These are phyloP conservation scores for Caenorhabditis tropicalis DNA, from an alignment of 1,140 invertebrate species.

Conservation along the genomic window DNA sequence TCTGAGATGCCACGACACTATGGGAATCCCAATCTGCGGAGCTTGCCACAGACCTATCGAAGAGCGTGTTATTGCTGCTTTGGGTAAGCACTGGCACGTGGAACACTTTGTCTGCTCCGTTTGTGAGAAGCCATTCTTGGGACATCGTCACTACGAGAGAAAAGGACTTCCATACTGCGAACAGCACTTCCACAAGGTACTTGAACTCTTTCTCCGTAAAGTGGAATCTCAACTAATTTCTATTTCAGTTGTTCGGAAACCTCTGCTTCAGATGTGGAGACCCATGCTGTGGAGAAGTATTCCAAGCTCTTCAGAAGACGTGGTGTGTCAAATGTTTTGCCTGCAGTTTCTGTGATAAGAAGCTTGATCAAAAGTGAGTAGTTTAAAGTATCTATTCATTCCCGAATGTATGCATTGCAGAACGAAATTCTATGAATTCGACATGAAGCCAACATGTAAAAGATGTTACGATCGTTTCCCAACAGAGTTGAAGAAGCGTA, in stretches of 20 bases:
- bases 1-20: constrained; percentile 96
- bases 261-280: constrained; percentile 98
- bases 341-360: constrained; percentile 95
- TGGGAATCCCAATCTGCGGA: constrained; percentile 93
- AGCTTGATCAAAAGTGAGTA: constrained; percentile 90
- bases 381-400: constrained; percentile 42
- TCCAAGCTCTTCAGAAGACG: constrained; percentile 93
- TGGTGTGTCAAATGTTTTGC: constrained; percentile 99
- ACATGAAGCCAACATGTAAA: constrained; percentile 96
- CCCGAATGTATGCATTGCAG: constrained; percentile 68
- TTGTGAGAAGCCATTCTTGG: constrained; percentile 98
- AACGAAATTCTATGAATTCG: constrained; percentile 98
- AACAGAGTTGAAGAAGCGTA: constrained; percentile 86
- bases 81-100: constrained; percentile 99
- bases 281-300: constrained; percentile 94
- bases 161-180: constrained; percentile 98
- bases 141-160: constrained; percentile 97
- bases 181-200: constrained; percentile 86
- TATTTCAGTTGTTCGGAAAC: constrained; percentile 89
- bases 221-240: not conserved
- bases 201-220: not conserved
- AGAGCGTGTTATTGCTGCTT: constrained; percentile 91
- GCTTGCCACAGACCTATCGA: constrained; percentile 94
- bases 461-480: constrained; percentile 97
- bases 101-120: constrained; percentile 99